Evolutionary conservation across 2,113 vertebrate genomes (phyloP), one percentile per base, ranked within the genome.

Genomic region (Argyrosomus japonicus): DNA sequence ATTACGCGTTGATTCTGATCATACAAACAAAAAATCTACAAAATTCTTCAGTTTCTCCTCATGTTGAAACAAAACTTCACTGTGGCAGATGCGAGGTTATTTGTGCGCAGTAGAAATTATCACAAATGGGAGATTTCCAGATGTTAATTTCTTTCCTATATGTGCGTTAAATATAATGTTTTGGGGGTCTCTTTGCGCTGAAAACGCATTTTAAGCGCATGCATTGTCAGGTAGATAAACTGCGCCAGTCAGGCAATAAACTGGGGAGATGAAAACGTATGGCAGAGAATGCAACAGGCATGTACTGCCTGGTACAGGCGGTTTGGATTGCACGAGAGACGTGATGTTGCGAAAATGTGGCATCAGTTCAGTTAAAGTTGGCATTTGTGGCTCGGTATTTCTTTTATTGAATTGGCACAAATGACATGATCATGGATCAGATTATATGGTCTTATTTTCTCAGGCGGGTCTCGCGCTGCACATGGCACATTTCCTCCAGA

Each of bases 211-310:
- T 63, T 77, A 64, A 45, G 63, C 58, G 21, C 45, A 19, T 25
- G 25, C 15, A 65, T 40, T 29, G 23, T 21, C 36, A 11, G 15
- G 21, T 51, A 5, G 3, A 10, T 12, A 13, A 13, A 72, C 54
- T 40, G 36, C 36, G 36, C 36, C 36, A 40, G 36, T 7, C 36
- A 9, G 29, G 75, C 36, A 61, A 3, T 69, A 27, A 14, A 29
- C 58, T 50, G 1, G 27, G 19, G 25, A 51, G 62, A 40, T 58
- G 32, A 0, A 17, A 72, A 56, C 32, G 13, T 6, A 6, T 14
- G 6, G 57, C 27, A 57, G 50, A n/a, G 6, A 78, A 73, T 29
- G 72, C 85, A 87, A 88, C 88, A 89, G 85, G 85, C 83, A 43
- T 32, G 19, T 17, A 27, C n/a, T 53, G 69, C 45, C 56, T 19